These are phyloP conservation scores for Theristicus caerulescens DNA, from an alignment of 2,113 vertebrate species.

Conservation along the genomic window DNA sequence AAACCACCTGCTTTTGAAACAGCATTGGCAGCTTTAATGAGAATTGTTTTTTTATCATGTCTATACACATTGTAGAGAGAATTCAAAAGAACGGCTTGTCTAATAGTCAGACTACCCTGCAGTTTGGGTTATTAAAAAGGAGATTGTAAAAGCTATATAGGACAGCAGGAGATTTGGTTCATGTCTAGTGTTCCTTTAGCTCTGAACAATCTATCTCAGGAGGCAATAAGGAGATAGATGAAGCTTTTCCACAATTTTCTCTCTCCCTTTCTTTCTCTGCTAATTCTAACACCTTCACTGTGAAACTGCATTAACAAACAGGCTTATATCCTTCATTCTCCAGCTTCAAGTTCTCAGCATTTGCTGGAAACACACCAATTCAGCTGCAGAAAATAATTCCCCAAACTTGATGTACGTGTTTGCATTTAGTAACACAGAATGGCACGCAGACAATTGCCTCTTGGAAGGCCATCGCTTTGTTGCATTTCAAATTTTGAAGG, in stretches of 20 bases:
- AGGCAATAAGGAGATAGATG: slow-evolving; percentile 73
- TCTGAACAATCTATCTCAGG: slow-evolving; percentile 68
- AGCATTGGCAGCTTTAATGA: slow-evolving; percentile 72
- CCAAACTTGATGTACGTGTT: not conserved
- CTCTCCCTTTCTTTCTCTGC: slow-evolving; percentile 33
- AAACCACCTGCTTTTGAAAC: slow-evolving; percentile 61
- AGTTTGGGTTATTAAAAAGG: slow-evolving; percentile 70
- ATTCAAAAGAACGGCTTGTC: slow-evolving; percentile 57
- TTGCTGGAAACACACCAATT: not conserved
- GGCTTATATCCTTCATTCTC: slow-evolving; percentile 18
- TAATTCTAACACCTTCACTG: slow-evolving; percentile 67
- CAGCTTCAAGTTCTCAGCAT: not conserved
- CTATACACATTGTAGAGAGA: slow-evolving; percentile 52
- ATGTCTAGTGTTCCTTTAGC: slow-evolving; percentile 61
- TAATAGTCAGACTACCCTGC: slow-evolving; percentile 61
- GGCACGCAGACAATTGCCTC: not conserved
- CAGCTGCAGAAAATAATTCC: slow-evolving; percentile 10
- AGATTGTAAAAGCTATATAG: slow-evolving; percentile 72
- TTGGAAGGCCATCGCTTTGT: not conserved
- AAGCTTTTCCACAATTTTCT: slow-evolving; percentile 60
- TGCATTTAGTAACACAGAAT: not conserved
- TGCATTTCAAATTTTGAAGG: not conserved
- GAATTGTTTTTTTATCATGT: slow-evolving; percentile 65
- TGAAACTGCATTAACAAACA: slow-evolving; percentile 67
- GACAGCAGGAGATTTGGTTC: slow-evolving; percentile 72